phyloP scores from a whole-genome alignment of 2,797 vertebrate species.

The Masticophis lateralis region DNA sequence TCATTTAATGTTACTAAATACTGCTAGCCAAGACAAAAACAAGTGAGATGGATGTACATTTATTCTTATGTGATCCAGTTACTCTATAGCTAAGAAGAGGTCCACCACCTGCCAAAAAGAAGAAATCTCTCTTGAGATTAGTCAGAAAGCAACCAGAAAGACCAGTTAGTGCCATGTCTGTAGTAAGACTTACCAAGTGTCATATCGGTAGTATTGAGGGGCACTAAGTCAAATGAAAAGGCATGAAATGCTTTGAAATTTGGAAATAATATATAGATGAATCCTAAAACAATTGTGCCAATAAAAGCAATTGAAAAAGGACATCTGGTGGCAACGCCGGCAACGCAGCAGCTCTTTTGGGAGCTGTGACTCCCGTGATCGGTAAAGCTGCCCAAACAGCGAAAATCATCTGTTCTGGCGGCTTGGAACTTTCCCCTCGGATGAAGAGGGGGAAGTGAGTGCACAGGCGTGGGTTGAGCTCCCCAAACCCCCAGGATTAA shows the following conservation, averaged over 20 bases:
- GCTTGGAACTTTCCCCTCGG: too few species aligned
- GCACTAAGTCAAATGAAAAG: background rate
- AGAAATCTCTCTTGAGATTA: background rate
- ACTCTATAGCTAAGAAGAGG: background rate
- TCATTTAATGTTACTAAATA: background rate
- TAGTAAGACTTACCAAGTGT: background rate
- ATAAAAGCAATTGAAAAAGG: background rate
- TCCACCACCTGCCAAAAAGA: background rate
- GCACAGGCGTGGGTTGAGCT: too few species aligned
- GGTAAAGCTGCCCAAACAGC: too few species aligned
- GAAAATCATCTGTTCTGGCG: too few species aligned
- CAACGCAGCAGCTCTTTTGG: too few species aligned
- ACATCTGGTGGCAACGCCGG: too few species aligned
- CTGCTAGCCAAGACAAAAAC: background rate
- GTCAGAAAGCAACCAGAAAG: background rate
- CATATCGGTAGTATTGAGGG: background rate
- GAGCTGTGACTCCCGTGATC: too few species aligned
- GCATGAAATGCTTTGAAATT: background rate
- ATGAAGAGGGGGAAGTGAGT: too few species aligned
- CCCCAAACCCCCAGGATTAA: too few species aligned
- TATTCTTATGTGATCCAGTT: background rate
- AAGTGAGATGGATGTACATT: background rate
- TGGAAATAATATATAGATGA: background rate
- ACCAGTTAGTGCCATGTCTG: background rate
- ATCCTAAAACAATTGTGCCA: background rate